A percentile compares a stretch with the other conserved stretches of the same genome.
These are phyloP conservation scores for Austrofundulus limnaeus DNA, from an alignment of 2,113 vertebrate species.

Conservation along the genomic window DNA sequence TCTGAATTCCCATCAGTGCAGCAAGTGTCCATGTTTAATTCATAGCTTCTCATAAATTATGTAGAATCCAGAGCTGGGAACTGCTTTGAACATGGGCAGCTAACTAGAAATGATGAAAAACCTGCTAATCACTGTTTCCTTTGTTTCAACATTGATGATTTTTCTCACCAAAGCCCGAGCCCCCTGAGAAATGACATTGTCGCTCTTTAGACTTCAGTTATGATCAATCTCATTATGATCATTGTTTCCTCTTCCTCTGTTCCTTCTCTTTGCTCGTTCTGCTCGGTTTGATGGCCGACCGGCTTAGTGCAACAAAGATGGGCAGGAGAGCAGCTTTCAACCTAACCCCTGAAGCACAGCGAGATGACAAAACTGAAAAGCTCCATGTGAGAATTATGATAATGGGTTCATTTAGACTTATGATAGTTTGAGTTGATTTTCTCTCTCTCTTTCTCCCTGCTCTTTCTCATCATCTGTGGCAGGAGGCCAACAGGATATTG, in stretches of 20 bases:
- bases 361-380: constrained; percentile 31
- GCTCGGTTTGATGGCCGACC: constrained; percentile 51
- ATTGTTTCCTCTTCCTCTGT: constrained; percentile 29
- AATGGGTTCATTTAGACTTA: constrained; percentile 64
- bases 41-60: constrained; percentile 41
- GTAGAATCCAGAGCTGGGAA: constrained; percentile 20
- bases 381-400: constrained; percentile 54
- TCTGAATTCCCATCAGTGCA: constrained; percentile 16
- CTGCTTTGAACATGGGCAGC: constrained; percentile 18
- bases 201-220: constrained; percentile 28
- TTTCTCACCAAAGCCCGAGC: background rate
- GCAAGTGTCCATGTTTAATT: constrained; percentile 54
- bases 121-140: constrained; percentile 31
- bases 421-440: constrained; percentile 44
- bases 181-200: constrained; percentile 4
- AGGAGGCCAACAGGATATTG: constrained; percentile 43
- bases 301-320: constrained; percentile 56
- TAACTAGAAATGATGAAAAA: constrained; percentile 37
- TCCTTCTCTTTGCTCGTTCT: constrained; percentile 21
- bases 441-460: constrained; percentile 11
- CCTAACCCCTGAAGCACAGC: constrained; percentile 16
- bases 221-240: constrained; percentile 56
- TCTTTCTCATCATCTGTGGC: constrained; percentile 15
- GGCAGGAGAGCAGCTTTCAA: constrained; percentile 37
- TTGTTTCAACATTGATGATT: constrained; percentile 15